A percentile compares a stretch with the other conserved stretches of the same genome.
These are phyloP conservation scores for Cynoglossus semilaevis DNA, from an alignment of 2,113 vertebrate genomes.

Conservation along the genomic window DNA sequence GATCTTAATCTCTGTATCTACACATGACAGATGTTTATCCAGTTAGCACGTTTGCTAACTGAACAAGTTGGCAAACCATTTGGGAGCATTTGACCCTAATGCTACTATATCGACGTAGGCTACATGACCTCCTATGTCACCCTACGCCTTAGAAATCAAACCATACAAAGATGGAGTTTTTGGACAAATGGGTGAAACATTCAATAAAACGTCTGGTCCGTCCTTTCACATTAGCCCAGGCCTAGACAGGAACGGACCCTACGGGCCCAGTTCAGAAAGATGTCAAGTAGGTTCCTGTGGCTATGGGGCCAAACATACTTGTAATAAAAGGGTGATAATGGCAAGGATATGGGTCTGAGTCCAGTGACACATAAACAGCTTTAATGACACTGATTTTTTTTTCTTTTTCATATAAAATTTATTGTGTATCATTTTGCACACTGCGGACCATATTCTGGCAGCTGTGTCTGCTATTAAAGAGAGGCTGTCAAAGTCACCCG, in stretches of 20 bases:
- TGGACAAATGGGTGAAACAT: too few relatives aligned
- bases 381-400: constrained; percentile 62
- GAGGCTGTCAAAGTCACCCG: constrained; percentile 37
- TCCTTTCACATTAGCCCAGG: too few relatives aligned
- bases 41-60: too few relatives aligned
- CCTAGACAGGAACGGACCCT: neutral
- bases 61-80: too few relatives aligned
- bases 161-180: too few relatives aligned
- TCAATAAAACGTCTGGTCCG: too few relatives aligned
- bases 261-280: neutral
- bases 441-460: constrained; percentile 51
- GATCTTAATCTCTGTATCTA: too few relatives aligned
- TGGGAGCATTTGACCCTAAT: too few relatives aligned
- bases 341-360: constrained; percentile 28
- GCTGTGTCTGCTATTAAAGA: constrained; percentile 34
- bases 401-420: constrained; percentile 63
- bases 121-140: too few relatives aligned
- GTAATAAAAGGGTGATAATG: constrained; percentile 26
- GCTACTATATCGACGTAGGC: too few relatives aligned
- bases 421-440: constrained; percentile 58
- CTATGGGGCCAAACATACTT: neutral
- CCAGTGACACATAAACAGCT: constrained; percentile 39
- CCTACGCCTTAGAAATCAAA: too few relatives aligned
- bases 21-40: too few relatives aligned
- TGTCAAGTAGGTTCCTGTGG: neutral